Base-by-base conservation (phyloP, 2,797 vertebrate species). In the Myiotriccus ornatus region DNA sequence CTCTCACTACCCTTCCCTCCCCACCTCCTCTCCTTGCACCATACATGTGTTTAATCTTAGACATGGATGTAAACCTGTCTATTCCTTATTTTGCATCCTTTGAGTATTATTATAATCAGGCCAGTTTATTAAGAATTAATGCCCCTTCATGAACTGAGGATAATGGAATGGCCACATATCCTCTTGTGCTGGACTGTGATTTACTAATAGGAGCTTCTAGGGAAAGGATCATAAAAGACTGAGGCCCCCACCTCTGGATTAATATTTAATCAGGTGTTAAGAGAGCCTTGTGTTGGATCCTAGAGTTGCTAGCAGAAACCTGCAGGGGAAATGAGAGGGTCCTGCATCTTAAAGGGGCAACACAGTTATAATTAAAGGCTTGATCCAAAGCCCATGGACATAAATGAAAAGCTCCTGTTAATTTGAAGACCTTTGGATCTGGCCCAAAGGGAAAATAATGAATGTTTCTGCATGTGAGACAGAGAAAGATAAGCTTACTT, bases 71-170 rank as follows among this genome's bases (percentile, higher is more conserved):
- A 95, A 97, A 96, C 93, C 93, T 95, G 95, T 96, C 97, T 98
- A 49, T 94, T 68, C 84, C 92, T 95, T 96, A 94, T 90, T 97
- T 97, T 97, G 96, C 91, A 95, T 97, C 91, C 87, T 97, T 90
- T 0, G 20, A 95, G 81, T 97, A 96, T 97, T 83, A 83, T 97
- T 95, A 93, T 91, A 97, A 97, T 97, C 87, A 47, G 59, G 69
- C 43, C 75, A 93, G 94, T 95, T 95, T 97, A 97, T 98, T 98
- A 98, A 98, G 97, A 98, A 97, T 98, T 97, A 97, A 98, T 98
- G 97, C 47, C 77, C 82, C 68, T 96, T 93, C 3, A 13, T 96
- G 96, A 95, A n/a, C 87, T 85, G 94, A 96, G 92, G 91, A 94
- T 96, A 97, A 98, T 97, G 91, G 95, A 93, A 96, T 95, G 91